phyloP scores from a whole-genome alignment of 2,888 invertebrate genomes.

The Thysanoteuthis rhombus region DNA sequence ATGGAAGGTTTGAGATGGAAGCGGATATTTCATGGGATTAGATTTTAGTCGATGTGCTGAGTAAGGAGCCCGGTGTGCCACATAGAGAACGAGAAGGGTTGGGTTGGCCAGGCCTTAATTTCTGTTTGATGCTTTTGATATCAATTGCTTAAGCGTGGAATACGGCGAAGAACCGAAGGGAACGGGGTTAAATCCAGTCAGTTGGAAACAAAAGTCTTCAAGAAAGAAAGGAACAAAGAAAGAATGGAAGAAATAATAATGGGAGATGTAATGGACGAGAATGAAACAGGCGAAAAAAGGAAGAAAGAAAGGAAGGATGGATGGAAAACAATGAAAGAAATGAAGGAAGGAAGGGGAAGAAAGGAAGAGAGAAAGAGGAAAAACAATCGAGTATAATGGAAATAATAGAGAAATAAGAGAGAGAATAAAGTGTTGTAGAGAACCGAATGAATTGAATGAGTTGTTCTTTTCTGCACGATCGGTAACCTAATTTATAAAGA shows the following conservation, averaged over 20 bases:
- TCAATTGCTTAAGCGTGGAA: not conserved
- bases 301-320: not conserved
- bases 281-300: not conserved
- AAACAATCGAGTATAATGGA: too few species aligned
- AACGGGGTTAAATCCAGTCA: not conserved
- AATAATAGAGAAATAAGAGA: too few species aligned
- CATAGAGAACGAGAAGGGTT: not conserved
- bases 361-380: too few species aligned
- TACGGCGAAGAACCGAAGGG: not conserved
- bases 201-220: not conserved
- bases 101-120: not conserved
- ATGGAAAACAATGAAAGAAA: not conserved
- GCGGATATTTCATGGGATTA: not conserved
- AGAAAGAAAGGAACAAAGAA: not conserved
- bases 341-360: too few species aligned
- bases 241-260: not conserved
- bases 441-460: too few species aligned
- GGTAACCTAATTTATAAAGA: too few species aligned
- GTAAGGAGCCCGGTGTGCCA: not conserved
- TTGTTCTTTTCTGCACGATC: too few species aligned
- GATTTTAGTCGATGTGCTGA: not conserved
- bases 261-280: too few species aligned
- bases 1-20: not conserved
- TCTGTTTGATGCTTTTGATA: not conserved
- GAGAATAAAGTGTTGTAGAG: too few species aligned